Evolutionary conservation across 2,888 invertebrate species (phyloP), one percentile per base, ranked within the genome.

Genomic region (Hirtodrosophila trivittata): DNA sequence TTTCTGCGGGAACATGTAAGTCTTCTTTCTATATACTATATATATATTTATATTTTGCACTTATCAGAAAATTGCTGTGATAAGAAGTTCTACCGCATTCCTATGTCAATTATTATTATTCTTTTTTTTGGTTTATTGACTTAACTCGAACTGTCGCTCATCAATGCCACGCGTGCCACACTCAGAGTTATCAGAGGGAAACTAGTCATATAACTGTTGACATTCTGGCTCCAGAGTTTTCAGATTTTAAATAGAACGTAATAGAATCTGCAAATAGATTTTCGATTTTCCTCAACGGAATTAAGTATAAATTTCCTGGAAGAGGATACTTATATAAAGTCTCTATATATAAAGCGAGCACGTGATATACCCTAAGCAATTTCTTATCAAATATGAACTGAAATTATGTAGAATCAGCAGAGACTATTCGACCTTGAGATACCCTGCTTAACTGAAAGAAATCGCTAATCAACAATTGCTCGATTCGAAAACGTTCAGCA

Each of bases 1-100:
- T 72, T 80, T 66, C 51, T 84, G 54, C 67, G 82, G 50, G 78
- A 80, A 60, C 80, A 68, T 84, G 80, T 80, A 85, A 80, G 85
- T 66, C 54, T 26, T 49, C 18, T 16, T 35, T 30, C n/a, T 12
- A 13, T 9, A 1, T 41, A 25, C 4, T 28, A 32, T 43, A 28
- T 12, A 28, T 33, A 9, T 25, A 4, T 30, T 32, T 1, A 16
- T 33, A 33, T 42, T 21, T 28, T 30, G 18, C 25, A 9, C 32
- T 59, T 75, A 75, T 77, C 66, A 66, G 50, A 59, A 59, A 58
- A 57, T 72, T 39, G 14, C 49, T 39, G 6, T 37, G 57, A 64
- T 64, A 64, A 54, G 45, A 14, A 32, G 30, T 18, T 41, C 30
- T 14, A 8, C 21, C 28, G 25, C 35, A 35, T 18, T 35, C 21